Conservation (phyloP, 2,113 vertebrate species). For the Salvator merianae region DNA sequence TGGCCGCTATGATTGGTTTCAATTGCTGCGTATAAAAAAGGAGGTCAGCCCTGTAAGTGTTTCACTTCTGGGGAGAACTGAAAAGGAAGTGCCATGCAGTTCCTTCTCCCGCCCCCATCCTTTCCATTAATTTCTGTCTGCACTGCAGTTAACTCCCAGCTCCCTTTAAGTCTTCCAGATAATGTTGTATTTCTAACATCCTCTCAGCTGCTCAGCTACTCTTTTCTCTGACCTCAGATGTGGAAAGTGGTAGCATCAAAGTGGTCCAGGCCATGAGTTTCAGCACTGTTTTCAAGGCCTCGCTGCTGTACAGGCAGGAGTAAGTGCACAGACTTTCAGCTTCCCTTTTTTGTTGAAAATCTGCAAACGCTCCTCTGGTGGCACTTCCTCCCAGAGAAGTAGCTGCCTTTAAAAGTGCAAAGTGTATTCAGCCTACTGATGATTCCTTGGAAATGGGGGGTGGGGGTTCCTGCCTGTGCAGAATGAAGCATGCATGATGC, state of each 20-base stretch:
- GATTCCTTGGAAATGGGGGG: neutral
- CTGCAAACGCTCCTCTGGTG: rapidly evolving
- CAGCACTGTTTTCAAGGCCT: neutral
- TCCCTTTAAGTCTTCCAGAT: conserved; percentile 9
- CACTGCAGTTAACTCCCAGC: neutral
- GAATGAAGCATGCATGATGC: neutral
- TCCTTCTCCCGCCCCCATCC: neutral
- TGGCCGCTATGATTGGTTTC: neutral
- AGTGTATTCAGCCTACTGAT: rapidly evolving
- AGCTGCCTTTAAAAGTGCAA: neutral
- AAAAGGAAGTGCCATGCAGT: neutral
- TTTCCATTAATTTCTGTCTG: neutral
- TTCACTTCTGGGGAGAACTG: neutral
- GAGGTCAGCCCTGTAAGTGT: neutral
- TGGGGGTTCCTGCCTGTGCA: neutral
- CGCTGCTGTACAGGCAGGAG: neutral
- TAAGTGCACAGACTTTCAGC: neutral
- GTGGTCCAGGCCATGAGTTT: neutral
- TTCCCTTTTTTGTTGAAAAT: neutral
- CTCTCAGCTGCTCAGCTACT: conserved; percentile 7
- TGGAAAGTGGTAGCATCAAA: neutral
- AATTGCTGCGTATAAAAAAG: neutral
- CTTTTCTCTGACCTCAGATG: neutral
- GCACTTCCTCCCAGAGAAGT: neutral
- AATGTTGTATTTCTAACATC: neutral